Conservation (phyloP, 2,888 invertebrate genomes). For the Euplagia quadripunctaria region DNA sequence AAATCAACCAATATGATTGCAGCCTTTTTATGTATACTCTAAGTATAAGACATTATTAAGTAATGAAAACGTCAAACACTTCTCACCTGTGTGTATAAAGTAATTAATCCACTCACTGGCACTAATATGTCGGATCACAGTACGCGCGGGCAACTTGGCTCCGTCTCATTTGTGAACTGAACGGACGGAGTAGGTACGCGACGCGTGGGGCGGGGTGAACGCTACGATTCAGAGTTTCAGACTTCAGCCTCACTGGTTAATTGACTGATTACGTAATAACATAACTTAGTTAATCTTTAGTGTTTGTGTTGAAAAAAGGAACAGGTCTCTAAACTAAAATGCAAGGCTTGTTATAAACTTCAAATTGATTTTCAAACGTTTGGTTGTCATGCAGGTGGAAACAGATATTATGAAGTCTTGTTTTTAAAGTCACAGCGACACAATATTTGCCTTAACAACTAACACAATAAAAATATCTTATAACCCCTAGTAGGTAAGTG, state of each 20-base stretch:
- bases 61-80: not conserved
- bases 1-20: not conserved
- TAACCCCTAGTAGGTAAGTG: no score
- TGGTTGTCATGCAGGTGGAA: no score
- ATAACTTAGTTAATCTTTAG: not conserved
- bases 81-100: conserved; percentile 23
- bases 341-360: not conserved
- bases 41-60: not conserved
- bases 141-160: conserved; percentile 19
- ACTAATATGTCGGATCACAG: conserved; percentile 9
- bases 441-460: no score
- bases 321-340: not conserved
- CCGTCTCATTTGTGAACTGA: conserved; percentile 16
- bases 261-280: conserved; percentile 3
- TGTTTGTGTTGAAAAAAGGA: not conserved
- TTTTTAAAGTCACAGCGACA: no score
- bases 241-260: conserved; percentile 4
- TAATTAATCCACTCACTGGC: conserved; percentile 18
- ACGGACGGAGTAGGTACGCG: not conserved
- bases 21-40: no score
- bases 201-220: conserved; percentile 15
- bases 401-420: no score
- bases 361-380: not conserved
- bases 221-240: conserved; percentile 13
- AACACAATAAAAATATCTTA: no score